Evolutionary conservation across 2,113 vertebrate genomes (phyloP).

Genomic region (Lagenorhynchus albirostris): DNA sequence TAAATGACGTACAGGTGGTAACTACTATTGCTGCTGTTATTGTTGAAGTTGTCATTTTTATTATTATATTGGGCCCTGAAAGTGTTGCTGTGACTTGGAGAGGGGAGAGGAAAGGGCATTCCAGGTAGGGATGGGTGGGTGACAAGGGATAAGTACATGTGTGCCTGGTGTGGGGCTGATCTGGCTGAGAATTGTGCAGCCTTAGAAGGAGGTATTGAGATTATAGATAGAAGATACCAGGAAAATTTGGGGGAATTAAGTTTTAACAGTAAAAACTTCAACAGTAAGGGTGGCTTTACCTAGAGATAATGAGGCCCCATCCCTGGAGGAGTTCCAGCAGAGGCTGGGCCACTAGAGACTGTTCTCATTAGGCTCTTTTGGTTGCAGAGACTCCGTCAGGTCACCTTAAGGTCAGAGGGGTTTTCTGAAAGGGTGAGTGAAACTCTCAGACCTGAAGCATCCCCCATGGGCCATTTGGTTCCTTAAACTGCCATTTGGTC

Average conservation of each 20-base stretch:
- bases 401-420: neutral
- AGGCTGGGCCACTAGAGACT: neutral
- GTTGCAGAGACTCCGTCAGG: neutral
- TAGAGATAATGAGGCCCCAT: neutral
- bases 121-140: neutral
- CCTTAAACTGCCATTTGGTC: neutral
- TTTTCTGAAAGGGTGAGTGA: slow-evolving; percentile 1
- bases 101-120: neutral
- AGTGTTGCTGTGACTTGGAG: neutral
- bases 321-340: neutral
- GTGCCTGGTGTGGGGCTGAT: neutral
- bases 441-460: neutral
- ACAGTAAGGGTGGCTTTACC: neutral
- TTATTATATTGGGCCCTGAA: neutral
- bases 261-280: slow-evolving; percentile 18
- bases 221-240: neutral
- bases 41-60: neutral
- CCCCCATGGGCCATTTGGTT: neutral
- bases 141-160: neutral
- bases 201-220: neutral
- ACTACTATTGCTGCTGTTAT: neutral
- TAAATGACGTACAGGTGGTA: neutral
- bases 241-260: neutral
- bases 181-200: neutral
- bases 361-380: neutral